phyloP scores from a whole-genome alignment of 2,797 vertebrate species.

The Delichon dasypus region DNA sequence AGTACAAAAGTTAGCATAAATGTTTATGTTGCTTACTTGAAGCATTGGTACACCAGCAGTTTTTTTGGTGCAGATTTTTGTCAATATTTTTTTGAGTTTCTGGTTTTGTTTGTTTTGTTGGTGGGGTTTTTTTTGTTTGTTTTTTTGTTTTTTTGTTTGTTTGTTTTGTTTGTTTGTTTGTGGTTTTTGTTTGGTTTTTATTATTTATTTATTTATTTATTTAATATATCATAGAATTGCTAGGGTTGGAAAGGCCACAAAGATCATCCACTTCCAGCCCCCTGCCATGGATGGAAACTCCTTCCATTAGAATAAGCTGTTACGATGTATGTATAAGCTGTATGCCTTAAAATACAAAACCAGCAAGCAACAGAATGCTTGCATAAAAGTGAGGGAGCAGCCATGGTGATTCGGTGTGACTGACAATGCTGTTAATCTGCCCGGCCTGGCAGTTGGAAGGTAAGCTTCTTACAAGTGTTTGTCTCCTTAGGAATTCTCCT shows the following conservation, averaged over 20 bases:
- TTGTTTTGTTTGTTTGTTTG: too few species aligned
- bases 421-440: constrained; percentile 16
- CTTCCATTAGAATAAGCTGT: neutral
- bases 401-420: neutral
- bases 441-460: neutral
- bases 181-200: too few species aligned
- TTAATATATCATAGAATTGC: neutral
- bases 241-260: neutral
- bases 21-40: neutral
- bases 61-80: neutral
- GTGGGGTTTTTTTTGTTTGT: too few species aligned
- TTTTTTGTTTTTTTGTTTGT: too few species aligned
- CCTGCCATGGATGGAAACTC: neutral
- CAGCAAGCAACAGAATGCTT: neutral
- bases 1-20: neutral
- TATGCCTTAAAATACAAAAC: neutral
- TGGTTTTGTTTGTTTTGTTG: neutral
- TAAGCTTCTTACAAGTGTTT: constrained; percentile 53
- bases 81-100: neutral
- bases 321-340: too few species aligned
- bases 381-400: neutral
- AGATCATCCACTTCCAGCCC: neutral
- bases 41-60: neutral
- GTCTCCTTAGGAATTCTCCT: constrained; percentile 43
- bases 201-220: too few species aligned